phyloP scores from a whole-genome alignment of 2,888 invertebrate genomes.

The Chymomyza fuscimana region DNA sequence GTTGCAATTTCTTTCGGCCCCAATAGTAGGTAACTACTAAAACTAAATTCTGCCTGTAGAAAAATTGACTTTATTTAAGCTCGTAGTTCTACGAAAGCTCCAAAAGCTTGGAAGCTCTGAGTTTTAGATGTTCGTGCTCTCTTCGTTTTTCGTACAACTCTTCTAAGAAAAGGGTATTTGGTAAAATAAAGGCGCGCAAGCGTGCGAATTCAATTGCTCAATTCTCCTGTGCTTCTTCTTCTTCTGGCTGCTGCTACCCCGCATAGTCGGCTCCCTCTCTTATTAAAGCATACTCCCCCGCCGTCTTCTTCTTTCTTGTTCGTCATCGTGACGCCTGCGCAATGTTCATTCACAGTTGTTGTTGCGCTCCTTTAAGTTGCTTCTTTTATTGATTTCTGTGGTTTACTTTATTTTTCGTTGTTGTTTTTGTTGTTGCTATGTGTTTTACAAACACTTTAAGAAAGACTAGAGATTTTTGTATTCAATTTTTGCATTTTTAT shows the following conservation, averaged over 20 bases:
- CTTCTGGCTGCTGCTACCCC: slow-evolving; percentile 29
- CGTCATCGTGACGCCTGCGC: slow-evolving; percentile 62
- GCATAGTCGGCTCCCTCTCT: not conserved
- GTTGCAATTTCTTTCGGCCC: too few species aligned
- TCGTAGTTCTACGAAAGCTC: too few species aligned
- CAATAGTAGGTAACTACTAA: too few species aligned
- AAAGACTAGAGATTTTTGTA: not conserved
- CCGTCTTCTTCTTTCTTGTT: slow-evolving; percentile 5
- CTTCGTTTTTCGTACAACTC: not conserved
- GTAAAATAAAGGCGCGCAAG: slow-evolving; percentile 69
- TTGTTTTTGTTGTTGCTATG: slow-evolving; percentile 25
- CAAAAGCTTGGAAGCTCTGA: too few species aligned
- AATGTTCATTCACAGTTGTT: slow-evolving; percentile 35
- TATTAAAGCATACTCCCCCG: slow-evolving; percentile 11
- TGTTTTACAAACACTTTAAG: not conserved
- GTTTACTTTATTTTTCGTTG: slow-evolving; percentile 55
- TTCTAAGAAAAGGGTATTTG: not conserved
- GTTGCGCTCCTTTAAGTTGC: slow-evolving; percentile 60
- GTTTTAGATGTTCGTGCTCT: too few species aligned
- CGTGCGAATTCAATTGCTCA: slow-evolving; percentile 75
- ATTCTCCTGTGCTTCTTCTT: slow-evolving; percentile 31
- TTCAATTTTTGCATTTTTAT: slow-evolving; percentile 8
- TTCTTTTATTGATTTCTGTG: slow-evolving; percentile 68
- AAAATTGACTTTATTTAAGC: too few species aligned
- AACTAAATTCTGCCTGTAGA: too few species aligned